A percentile compares a stretch with the other conserved stretches of the same genome.
Evolutionary conservation across 2,797 vertebrate genomes (phyloP).

Genomic region (Nannoperca obscura): DNA sequence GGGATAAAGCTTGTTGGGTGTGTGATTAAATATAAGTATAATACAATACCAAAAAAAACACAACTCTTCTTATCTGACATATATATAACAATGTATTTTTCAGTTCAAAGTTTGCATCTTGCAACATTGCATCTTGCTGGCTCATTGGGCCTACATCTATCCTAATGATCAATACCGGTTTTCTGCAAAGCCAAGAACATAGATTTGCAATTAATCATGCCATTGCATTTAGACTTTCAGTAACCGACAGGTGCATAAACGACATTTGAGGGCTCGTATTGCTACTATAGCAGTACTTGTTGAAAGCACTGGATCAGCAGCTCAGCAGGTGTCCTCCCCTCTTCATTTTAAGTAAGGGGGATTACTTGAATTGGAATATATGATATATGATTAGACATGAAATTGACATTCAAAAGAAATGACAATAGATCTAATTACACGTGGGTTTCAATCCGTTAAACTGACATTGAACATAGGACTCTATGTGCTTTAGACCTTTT

Average conservation of each 20-base stretch:
- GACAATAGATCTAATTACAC: background rate
- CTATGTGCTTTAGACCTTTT: background rate
- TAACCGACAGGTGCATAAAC: conserved; percentile 22
- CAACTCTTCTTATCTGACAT: too few relatives aligned
- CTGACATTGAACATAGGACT: background rate
- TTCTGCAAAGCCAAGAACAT: conserved; percentile 16
- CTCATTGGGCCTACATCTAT: background rate
- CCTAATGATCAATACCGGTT: conserved; percentile 9
- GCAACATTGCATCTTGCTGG: background rate
- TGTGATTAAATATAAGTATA: too few relatives aligned
- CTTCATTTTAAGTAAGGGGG: background rate
- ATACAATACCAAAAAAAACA: background rate
- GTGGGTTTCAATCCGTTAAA: background rate
- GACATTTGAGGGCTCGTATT: conserved; percentile 13
- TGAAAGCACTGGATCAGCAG: conserved; percentile 21
- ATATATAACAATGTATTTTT: background rate
- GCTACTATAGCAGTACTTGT: background rate
- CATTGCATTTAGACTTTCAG: conserved; percentile 1
- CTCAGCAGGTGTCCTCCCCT: conserved; percentile 30
- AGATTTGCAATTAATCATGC: conserved; percentile 42
- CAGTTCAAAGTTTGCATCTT: background rate
- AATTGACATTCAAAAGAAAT: background rate
- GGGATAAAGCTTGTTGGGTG: background rate
- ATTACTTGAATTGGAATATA: background rate
- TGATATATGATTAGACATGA: background rate